Evolutionary conservation across 2,888 invertebrate genomes (phyloP).

Genomic region (Synergus itoensis): DNA sequence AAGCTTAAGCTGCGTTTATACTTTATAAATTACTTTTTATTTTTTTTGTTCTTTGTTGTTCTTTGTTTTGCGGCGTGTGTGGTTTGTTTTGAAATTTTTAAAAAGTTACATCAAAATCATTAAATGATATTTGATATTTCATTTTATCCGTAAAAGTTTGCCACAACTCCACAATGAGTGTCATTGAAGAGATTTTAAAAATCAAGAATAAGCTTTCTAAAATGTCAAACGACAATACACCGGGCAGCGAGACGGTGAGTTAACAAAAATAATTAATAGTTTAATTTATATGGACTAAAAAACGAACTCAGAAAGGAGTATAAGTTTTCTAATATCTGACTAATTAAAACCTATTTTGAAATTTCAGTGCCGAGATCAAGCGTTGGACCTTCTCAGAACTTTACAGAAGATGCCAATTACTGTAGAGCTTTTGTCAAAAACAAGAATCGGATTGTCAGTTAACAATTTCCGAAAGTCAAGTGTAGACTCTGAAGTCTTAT

Average conservation of each 20-base stretch:
- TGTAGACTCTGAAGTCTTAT: background rate
- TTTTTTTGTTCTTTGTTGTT: too few relatives aligned
- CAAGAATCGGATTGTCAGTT: background rate
- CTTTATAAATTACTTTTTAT: too few relatives aligned
- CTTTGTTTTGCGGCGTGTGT: too few relatives aligned
- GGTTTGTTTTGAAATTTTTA: too few relatives aligned
- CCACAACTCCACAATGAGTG: background rate
- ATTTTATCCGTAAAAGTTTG: background rate
- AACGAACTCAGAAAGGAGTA: too few relatives aligned
- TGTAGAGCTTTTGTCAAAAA: background rate
- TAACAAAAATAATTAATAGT: background rate
- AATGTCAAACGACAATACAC: background rate
- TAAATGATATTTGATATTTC: background rate
- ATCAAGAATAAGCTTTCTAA: background rate
- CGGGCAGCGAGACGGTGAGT: background rate
- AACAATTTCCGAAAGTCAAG: background rate
- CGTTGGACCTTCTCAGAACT: background rate
- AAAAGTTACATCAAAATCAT: too few relatives aligned
- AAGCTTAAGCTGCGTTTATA: too few relatives aligned
- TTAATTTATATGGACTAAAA: too few relatives aligned
- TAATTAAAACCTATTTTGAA: background rate
- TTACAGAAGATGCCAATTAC: background rate
- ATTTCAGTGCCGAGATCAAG: slow-evolving; percentile 1
- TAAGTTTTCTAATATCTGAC: too few relatives aligned
- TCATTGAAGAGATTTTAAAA: background rate